Evolutionary conservation across 2,888 invertebrate species (phyloP), one percentile per base, ranked within the genome.

Genomic region (Sussaba pulchella): DNA sequence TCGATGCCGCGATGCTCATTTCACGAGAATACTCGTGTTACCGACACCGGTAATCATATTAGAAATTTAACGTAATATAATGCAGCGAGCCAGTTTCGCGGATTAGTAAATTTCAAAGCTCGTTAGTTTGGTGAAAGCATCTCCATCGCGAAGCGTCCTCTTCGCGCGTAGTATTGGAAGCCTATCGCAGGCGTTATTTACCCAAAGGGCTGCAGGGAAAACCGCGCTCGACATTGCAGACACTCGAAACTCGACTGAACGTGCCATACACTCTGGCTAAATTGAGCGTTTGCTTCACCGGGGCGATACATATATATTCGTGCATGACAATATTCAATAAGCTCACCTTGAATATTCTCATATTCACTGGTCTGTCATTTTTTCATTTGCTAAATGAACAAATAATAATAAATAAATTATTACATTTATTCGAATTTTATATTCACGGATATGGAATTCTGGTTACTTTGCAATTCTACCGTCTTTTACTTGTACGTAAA

Each of bases 131-230:
- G n/a, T n/a, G n/a, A n/a, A n/a, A n/a, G n/a, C n/a, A n/a, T n/a
- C n/a, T n/a, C n/a, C n/a, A n/a, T n/a, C 17, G 64, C 17, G 47
- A 10, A 19, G 64, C 47, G 45, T 66, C 31, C 26, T 14, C 45
- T 19, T n/a, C 12, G 39, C 9, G n/a, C 54, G 21, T 67, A 39
- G 21, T 52, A 36, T 21, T 36, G 31, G n/a, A 21, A 52, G 39
- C 14, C 12, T 24, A 26, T 17, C 50, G 19, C 52, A 39, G 12
- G 39, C 39, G 50, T 19, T 67, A 36, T 57, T 57, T 39, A n/a
- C 39, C 52, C 21, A 52, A 67, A 67, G 52, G 66, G 21, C 21
- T n/a, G 31, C 36, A 36, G 39, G 36, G 50, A 50, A 50, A 39
- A 39, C 39, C 50, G 39, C 50, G 36, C 50, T 52, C 4, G 3